Evolutionary conservation across 2,797 vertebrate genomes (phyloP).

Genomic region (Peromyscus attwateri): DNA sequence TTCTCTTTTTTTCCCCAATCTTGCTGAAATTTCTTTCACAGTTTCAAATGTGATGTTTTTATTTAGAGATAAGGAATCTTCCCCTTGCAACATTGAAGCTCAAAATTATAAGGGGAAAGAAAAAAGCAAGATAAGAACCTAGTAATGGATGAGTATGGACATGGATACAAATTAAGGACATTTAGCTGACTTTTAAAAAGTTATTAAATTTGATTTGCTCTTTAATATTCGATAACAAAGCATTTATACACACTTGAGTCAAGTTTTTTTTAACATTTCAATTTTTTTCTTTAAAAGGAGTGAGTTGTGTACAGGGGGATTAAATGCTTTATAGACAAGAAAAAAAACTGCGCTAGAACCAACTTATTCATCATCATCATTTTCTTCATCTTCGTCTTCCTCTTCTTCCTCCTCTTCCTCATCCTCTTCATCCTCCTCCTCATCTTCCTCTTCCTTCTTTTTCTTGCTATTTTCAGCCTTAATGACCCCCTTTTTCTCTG

Average conservation of each 20-base stretch:
- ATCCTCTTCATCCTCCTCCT: no score
- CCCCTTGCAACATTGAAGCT: background rate
- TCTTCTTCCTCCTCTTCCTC: no score
- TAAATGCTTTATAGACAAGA: slow-evolving; percentile 98
- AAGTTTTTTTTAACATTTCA: background rate
- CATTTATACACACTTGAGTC: background rate
- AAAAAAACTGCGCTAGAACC: slow-evolving; percentile 45
- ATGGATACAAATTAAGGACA: background rate
- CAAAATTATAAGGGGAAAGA: background rate
- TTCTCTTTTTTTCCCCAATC: background rate
- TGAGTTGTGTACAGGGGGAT: slow-evolving; percentile 95
- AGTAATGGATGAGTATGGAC: background rate
- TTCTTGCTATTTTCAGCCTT: no score
- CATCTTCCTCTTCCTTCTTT: no score
- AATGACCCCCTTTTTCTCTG: no score
- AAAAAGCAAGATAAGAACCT: background rate
- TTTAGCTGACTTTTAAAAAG: background rate
- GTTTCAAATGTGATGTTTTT: background rate
- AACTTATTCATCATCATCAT: no score
- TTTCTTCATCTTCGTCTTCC: no score
- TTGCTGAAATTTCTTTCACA: background rate
- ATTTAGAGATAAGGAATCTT: background rate
- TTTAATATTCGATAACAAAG: background rate
- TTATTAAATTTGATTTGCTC: background rate
- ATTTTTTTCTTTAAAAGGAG: slow-evolving; percentile 90